A percentile compares a stretch with the other conserved stretches of the same genome.
These are phyloP conservation scores for Lipophrys pholis DNA, from an alignment of 2,113 vertebrate genomes.

Conservation along the genomic window DNA sequence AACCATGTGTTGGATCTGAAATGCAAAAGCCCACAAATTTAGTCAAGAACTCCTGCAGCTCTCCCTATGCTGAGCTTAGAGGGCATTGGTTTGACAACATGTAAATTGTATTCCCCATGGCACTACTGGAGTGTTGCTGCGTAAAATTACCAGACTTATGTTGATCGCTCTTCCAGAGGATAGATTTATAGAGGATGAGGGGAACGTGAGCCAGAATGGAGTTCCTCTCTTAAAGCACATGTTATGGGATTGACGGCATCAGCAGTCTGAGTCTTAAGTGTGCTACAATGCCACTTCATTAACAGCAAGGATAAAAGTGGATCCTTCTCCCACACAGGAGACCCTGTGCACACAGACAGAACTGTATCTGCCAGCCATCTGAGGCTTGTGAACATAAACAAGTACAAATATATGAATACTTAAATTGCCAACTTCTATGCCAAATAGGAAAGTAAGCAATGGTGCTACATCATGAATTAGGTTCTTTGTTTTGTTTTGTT, in stretches of 20 bases:
- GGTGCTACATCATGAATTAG: conserved; percentile 4
- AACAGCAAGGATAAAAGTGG: conserved; percentile 45
- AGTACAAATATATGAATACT: conserved; percentile 41
- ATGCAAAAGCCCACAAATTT: conserved; percentile 4
- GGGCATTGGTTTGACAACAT: conserved; percentile 15
- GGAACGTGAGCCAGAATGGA: conserved; percentile 17
- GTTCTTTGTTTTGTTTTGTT: not conserved
- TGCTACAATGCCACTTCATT: conserved; percentile 33
- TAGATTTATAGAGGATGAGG: conserved; percentile 53
- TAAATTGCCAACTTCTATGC: conserved; percentile 31
- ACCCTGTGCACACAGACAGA: conserved; percentile 16
- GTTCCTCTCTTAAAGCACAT: conserved; percentile 51
- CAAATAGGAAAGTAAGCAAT: conserved; percentile 12
- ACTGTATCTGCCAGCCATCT: conserved; percentile 38
- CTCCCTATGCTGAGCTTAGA: not conserved
- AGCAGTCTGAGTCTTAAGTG: conserved; percentile 14
- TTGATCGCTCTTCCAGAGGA: conserved; percentile 52
- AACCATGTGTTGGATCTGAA: conserved; percentile 4
- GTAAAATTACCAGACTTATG: conserved; percentile 65
- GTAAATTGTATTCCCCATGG: conserved; percentile 22
- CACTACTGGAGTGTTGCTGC: conserved; percentile 35
- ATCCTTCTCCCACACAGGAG: conserved; percentile 41
- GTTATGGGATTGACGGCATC: conserved; percentile 21
- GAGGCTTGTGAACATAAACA: conserved; percentile 44
- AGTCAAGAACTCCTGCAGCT: conserved; percentile 1